Conservation (phyloP, 2,113 vertebrate genomes). For the Coregonus clupeaformis region DNA sequence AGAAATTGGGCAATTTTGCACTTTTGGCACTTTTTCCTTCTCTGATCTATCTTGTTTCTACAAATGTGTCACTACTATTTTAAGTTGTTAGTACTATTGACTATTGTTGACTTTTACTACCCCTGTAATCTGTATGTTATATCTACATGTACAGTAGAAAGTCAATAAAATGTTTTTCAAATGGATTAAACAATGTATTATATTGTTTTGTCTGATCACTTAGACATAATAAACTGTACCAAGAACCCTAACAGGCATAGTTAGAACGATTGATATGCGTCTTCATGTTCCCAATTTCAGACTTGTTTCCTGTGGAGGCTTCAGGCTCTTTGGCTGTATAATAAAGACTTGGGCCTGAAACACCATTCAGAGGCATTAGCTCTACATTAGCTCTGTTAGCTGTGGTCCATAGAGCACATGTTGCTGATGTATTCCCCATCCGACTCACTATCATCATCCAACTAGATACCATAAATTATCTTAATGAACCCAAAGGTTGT, state of each 20-base stretch:
- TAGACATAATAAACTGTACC: too few relatives aligned
- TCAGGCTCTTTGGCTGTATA: not conserved
- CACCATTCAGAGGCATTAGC: not conserved
- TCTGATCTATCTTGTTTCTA: not conserved
- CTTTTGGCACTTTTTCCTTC: not conserved
- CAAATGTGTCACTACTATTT: too few relatives aligned
- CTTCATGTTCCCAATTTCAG: not conserved
- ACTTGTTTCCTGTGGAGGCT: not conserved
- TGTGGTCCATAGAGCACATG: not conserved
- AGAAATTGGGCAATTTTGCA: slow-evolving; percentile 17
- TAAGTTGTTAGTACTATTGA: too few relatives aligned
- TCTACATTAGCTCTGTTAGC: not conserved
- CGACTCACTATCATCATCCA: not conserved
- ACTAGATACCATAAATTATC: not conserved
- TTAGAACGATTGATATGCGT: not conserved
- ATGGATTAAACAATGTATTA: too few relatives aligned
- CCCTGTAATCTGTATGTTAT: too few relatives aligned
- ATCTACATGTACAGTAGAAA: too few relatives aligned
- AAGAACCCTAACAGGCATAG: slow-evolving; percentile 1
- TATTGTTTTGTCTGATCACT: too few relatives aligned
- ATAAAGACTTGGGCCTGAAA: not conserved
- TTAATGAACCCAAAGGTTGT: slow-evolving; percentile 5
- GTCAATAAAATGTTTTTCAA: too few relatives aligned
- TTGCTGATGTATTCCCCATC: not conserved
- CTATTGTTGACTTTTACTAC: too few relatives aligned